phyloP scores from a whole-genome alignment of 1,140 invertebrate species.

The Eumeta japonica region DNA sequence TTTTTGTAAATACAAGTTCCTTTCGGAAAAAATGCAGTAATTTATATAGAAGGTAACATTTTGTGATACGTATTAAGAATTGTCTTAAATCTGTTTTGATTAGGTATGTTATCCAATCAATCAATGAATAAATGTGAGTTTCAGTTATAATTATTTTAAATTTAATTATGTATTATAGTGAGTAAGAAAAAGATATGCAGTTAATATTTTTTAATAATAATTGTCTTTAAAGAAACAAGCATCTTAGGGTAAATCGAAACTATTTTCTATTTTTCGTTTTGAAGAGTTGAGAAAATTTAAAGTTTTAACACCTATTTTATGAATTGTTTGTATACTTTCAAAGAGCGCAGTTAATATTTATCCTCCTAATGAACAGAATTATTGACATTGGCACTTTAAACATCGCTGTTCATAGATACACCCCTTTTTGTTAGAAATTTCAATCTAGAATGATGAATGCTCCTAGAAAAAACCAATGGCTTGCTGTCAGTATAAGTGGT shows the following conservation, averaged over 20 bases:
- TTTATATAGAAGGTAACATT: constrained; percentile 29
- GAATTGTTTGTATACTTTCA: constrained; percentile 1
- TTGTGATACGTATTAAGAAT: constrained; percentile 11
- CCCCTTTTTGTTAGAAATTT: constrained; percentile 10
- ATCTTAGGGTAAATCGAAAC: constrained; percentile 20
- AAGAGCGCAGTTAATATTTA: constrained; percentile 5
- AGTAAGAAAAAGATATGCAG: too few relatives aligned
- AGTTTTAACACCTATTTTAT: constrained; percentile 7
- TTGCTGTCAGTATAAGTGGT: too few relatives aligned
- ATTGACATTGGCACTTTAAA: too few relatives aligned
- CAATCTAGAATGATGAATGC: too few relatives aligned
- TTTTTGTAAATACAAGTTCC: too few relatives aligned
- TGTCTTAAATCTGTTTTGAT: too few relatives aligned
- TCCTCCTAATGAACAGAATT: too few relatives aligned
- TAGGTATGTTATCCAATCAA: constrained; percentile 7
- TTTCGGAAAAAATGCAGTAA: not conserved
- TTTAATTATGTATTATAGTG: too few relatives aligned
- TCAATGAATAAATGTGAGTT: constrained; percentile 7
- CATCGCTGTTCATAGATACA: constrained; percentile 5
- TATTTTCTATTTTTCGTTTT: constrained; percentile 23
- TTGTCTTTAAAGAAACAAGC: constrained; percentile 16
- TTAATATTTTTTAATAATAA: constrained; percentile 15
- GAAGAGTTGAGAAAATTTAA: constrained; percentile 38
- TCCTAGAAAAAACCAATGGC: too few relatives aligned
- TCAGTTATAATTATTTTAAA: constrained; percentile 9